These are phyloP conservation scores for Cetoscarus ocellatus DNA, from an alignment of 2,797 vertebrate genomes.

Conservation along the genomic window DNA sequence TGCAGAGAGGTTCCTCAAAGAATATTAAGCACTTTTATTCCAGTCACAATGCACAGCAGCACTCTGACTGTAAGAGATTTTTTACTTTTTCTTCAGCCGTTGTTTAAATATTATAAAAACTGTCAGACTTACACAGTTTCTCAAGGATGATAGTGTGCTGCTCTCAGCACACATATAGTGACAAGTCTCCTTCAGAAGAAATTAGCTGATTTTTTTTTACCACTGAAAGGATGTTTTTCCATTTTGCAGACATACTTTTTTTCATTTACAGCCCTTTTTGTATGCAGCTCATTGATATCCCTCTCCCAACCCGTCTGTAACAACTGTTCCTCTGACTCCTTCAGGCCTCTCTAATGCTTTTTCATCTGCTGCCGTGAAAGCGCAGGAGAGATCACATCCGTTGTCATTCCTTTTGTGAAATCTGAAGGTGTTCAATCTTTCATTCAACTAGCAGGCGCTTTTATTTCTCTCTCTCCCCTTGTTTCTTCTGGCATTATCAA, in stretches of 20 bases:
- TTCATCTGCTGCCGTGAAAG: slow-evolving; percentile 65
- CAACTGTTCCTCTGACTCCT: slow-evolving; percentile 33
- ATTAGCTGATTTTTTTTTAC: background rate
- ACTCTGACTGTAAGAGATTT: background rate
- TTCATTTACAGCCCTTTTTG: slow-evolving; percentile 25
- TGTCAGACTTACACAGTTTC: background rate
- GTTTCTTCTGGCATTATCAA: slow-evolving; percentile 11
- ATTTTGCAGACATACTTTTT: slow-evolving; percentile 18
- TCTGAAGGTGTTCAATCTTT: slow-evolving; percentile 49
- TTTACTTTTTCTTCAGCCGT: background rate
- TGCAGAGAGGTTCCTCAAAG: slow-evolving; percentile 18
- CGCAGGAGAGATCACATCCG: slow-evolving; percentile 55
- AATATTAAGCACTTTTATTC: slow-evolving; percentile 21
- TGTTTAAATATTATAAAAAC: slow-evolving; percentile 9
- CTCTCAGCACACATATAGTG: background rate
- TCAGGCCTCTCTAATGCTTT: slow-evolving; percentile 51
- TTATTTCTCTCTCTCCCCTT: slow-evolving; percentile 14
- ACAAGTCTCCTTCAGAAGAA: slow-evolving; percentile 17
- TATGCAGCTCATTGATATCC: slow-evolving; percentile 38
- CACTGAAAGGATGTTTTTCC: slow-evolving; percentile 14
- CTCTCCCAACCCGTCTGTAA: slow-evolving; percentile 41
- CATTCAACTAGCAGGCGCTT: slow-evolving; percentile 47
- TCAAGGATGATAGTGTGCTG: slow-evolving; percentile 21
- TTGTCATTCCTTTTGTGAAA: slow-evolving; percentile 58
- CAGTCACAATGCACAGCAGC: background rate